Percentiles rank a stretch among this genome's conserved stretches.
These are phyloP conservation scores for Phylloscopus collybita DNA, from an alignment of 2,797 vertebrate genomes.

Conservation along the genomic window DNA sequence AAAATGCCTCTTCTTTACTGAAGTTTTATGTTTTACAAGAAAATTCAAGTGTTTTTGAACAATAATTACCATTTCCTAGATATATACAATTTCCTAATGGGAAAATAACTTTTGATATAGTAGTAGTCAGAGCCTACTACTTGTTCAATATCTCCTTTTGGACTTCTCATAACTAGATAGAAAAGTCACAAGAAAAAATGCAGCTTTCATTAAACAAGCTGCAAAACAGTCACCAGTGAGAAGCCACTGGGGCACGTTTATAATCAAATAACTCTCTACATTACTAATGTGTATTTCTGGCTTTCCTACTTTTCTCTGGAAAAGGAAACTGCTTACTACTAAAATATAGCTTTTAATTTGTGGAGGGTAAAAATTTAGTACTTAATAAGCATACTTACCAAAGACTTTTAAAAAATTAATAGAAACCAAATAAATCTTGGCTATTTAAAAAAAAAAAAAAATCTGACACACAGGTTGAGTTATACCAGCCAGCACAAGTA, in stretches of 20 bases:
- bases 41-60: slow-evolving; percentile 22
- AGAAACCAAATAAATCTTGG: slow-evolving; percentile 76
- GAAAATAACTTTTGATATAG: neutral
- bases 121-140: neutral
- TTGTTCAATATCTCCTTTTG: neutral
- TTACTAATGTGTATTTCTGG: neutral
- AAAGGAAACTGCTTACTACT: slow-evolving; percentile 38
- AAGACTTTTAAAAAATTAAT: slow-evolving; percentile 72
- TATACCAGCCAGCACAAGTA: slow-evolving; percentile 73
- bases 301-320: slow-evolving; percentile 31
- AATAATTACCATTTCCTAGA: slow-evolving; percentile 13
- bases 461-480: slow-evolving; percentile 72
- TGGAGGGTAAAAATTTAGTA: slow-evolving; percentile 67
- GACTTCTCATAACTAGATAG: slow-evolving; percentile 25
- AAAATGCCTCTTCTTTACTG: slow-evolving; percentile 23
- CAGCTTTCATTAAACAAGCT: slow-evolving; percentile 46
- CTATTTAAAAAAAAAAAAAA: slow-evolving; percentile 64
- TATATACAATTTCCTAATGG: neutral
- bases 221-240: slow-evolving; percentile 23
- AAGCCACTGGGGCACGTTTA: neutral
- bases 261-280: neutral
- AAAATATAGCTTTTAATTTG: slow-evolving; percentile 76
- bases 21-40: slow-evolving; percentile 50
- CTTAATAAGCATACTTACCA: slow-evolving; percentile 70
- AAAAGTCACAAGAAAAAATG: slow-evolving; percentile 49